phyloP scores from a whole-genome alignment of 2,888 invertebrate species.

The Drosophila pseudotakahashii region DNA sequence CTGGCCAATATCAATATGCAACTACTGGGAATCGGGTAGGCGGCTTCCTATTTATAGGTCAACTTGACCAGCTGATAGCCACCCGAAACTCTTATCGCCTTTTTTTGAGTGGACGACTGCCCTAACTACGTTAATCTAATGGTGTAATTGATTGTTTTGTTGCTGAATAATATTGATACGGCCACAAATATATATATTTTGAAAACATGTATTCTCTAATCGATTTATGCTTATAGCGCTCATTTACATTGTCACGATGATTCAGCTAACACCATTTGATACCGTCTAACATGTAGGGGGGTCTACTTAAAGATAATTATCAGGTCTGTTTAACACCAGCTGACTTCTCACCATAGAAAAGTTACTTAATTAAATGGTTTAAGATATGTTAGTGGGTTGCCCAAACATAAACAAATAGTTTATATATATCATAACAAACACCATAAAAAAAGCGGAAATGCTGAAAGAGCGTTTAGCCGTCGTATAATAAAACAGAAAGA shows the following conservation, averaged over 20 bases:
- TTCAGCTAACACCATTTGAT: neutral
- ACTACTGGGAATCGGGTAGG: too few species aligned
- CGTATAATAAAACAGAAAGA: neutral
- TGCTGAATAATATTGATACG: too few species aligned
- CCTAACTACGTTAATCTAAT: too few species aligned
- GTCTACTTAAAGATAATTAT: neutral
- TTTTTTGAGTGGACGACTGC: too few species aligned
- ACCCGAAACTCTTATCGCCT: too few species aligned
- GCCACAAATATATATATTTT: too few species aligned
- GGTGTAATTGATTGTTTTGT: too few species aligned
- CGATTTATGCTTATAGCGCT: too few species aligned
- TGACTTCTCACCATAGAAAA: slow-evolving; percentile 17
- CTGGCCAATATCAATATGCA: neutral
- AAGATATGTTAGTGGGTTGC: neutral
- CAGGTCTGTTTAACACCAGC: neutral
- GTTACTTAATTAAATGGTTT: neutral
- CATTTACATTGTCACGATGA: slow-evolving; percentile 5
- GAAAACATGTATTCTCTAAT: too few species aligned
- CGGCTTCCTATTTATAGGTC: too few species aligned
- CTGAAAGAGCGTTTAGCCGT: neutral
- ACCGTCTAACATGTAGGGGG: neutral
- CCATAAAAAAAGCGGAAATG: slow-evolving; percentile 11
- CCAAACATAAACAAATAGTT: neutral
- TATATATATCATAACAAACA: slow-evolving; percentile 2
- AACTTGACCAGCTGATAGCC: too few species aligned